phyloP scores from a whole-genome alignment of 2,797 vertebrate genomes.

The Arrhamphus sclerolepis region DNA sequence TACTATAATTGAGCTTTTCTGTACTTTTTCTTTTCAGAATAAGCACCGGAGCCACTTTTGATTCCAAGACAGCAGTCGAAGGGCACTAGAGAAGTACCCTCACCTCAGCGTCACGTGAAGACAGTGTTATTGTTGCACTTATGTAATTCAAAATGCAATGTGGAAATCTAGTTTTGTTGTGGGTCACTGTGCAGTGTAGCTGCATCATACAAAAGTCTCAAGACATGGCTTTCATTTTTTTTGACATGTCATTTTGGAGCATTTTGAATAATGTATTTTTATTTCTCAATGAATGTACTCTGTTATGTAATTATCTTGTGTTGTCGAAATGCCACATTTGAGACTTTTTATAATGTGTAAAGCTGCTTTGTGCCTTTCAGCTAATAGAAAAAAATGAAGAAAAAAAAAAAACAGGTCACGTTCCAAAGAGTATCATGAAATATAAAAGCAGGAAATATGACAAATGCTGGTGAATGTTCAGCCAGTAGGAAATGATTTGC shows the following conservation, averaged over 20 bases:
- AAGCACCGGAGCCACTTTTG: constrained; percentile 76
- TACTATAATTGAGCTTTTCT: constrained; percentile 22
- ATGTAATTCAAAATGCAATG: constrained; percentile 44
- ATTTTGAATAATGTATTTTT: constrained; percentile 46
- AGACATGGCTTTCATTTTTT: constrained; percentile 35
- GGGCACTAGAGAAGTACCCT: constrained; percentile 69
- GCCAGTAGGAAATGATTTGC: constrained; percentile 12
- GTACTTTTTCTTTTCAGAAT: constrained; percentile 76
- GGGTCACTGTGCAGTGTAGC: constrained; percentile 37
- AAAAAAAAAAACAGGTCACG: background rate
- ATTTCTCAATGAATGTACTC: constrained; percentile 64
- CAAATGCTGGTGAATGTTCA: constrained; percentile 10
- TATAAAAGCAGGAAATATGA: constrained; percentile 6
- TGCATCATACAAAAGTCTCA: constrained; percentile 33
- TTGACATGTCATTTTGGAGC: constrained; percentile 22
- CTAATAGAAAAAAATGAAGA: constrained; percentile 19
- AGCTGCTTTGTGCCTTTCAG: constrained; percentile 69
- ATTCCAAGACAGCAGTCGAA: constrained; percentile 82
- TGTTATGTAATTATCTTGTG: constrained; percentile 41
- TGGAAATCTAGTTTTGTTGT: constrained; percentile 37
- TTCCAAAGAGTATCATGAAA: background rate
- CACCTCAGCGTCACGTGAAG: constrained; percentile 56
- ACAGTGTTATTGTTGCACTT: constrained; percentile 75
- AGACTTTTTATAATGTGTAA: constrained; percentile 51
- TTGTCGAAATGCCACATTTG: constrained; percentile 32